Evolutionary conservation across 2,113 vertebrate species (phyloP).

Genomic region (Morphnarchus princeps): DNA sequence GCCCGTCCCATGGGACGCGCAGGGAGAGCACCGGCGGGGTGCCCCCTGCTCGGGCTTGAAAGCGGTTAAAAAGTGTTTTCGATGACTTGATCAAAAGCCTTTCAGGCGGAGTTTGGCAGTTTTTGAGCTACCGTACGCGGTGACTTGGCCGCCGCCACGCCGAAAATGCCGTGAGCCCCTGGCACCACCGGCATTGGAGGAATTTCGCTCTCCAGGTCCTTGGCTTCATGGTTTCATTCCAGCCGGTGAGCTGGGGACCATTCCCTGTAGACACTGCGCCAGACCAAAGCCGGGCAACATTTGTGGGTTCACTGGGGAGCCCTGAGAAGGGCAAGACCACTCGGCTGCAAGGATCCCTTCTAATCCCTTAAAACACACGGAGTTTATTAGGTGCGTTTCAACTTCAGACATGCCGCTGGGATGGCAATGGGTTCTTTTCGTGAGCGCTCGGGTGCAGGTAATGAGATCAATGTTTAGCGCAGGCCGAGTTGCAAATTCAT

Average conservation of each 20-base stretch:
- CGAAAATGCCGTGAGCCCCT: rapidly evolving
- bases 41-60: background rate
- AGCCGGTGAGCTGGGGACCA: too few species aligned
- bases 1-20: background rate
- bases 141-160: background rate
- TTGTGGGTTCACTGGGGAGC: background rate
- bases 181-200: rapidly evolving
- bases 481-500: background rate
- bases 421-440: rapidly evolving
- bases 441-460: background rate
- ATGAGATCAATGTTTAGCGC: background rate
- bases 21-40: background rate
- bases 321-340: background rate
- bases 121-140: background rate
- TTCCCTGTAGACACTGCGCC: background rate
- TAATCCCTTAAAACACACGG: too few species aligned
- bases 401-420: background rate
- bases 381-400: rapidly evolving
- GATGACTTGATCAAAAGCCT: too few species aligned
- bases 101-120: background rate
- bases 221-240: background rate
- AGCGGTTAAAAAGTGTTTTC: background rate
- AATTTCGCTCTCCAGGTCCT: background rate
- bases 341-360: background rate
- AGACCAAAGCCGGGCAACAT: too few species aligned